Conservation (phyloP, 2,113 vertebrate genomes). For the Brachypodius melanocephalos region DNA sequence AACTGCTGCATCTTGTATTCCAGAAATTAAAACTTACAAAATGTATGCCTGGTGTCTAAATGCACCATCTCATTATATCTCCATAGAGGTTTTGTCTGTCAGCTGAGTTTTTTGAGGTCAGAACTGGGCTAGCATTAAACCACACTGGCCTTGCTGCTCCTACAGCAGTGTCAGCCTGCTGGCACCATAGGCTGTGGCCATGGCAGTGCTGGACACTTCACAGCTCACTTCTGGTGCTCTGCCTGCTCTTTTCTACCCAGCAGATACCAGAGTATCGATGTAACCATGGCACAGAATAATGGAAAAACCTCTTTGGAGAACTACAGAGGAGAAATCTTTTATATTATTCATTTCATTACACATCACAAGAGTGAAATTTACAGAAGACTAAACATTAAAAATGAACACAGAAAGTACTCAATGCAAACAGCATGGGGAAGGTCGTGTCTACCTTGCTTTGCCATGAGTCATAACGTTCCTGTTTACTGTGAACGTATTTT, state of each 20-base stretch:
- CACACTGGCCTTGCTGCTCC: background rate
- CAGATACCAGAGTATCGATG: background rate
- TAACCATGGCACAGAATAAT: background rate
- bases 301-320: background rate
- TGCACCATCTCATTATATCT: background rate
- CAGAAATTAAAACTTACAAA: background rate
- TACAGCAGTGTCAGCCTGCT: background rate
- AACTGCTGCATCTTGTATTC: background rate
- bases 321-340: background rate
- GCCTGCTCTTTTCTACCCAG: background rate
- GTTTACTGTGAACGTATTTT: background rate
- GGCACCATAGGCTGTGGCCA: fast-evolving
- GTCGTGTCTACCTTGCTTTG: background rate
- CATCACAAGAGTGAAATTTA: background rate
- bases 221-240: background rate
- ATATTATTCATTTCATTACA: background rate
- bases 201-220: background rate
- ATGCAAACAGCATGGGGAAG: background rate
- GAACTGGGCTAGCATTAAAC: background rate
- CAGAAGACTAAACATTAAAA: background rate
- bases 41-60: background rate
- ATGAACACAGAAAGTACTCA: background rate
- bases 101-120: background rate
- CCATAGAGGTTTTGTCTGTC: background rate
- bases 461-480: background rate